Evolutionary conservation across 2,888 invertebrate species (phyloP).

Genomic region (Cerastis leucographa): DNA sequence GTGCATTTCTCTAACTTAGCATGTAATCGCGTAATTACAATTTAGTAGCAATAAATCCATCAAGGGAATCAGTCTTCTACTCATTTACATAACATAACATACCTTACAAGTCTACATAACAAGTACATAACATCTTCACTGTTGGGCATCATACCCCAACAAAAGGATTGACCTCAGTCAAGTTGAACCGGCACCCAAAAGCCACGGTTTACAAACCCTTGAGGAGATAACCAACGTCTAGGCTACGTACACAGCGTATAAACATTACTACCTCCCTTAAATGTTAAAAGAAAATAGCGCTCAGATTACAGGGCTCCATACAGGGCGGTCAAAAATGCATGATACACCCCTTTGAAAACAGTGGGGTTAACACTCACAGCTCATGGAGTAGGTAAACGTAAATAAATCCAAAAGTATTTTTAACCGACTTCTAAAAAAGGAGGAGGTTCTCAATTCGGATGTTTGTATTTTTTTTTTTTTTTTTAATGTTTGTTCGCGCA

Average conservation of each 20-base stretch:
- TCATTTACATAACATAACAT: too few relatives aligned
- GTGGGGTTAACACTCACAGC: background rate
- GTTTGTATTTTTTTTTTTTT: too few relatives aligned
- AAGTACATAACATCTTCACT: too few relatives aligned
- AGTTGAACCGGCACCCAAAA: background rate
- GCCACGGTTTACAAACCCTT: background rate
- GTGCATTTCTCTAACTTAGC: too few relatives aligned
- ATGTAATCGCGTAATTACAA: too few relatives aligned
- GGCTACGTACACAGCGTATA: background rate
- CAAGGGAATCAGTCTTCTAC: too few relatives aligned
- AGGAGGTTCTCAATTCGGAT: too few relatives aligned
- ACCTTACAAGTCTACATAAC: too few relatives aligned
- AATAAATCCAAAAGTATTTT: background rate
- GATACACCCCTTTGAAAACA: constrained; percentile 19
- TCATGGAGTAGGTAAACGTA: background rate
- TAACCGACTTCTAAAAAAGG: too few relatives aligned
- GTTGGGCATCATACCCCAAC: too few relatives aligned
- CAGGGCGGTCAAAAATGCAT: constrained; percentile 25
- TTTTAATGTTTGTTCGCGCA: too few relatives aligned
- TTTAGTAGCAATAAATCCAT: too few relatives aligned
- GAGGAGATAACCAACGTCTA: constrained; percentile 18
- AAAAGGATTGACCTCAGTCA: background rate
- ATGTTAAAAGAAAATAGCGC: constrained; percentile 20
- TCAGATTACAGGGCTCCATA: constrained; percentile 27
- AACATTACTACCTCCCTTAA: constrained; percentile 17